Conservation (phyloP, 2,888 invertebrate genomes). For the Parnassius mnemosyne region DNA sequence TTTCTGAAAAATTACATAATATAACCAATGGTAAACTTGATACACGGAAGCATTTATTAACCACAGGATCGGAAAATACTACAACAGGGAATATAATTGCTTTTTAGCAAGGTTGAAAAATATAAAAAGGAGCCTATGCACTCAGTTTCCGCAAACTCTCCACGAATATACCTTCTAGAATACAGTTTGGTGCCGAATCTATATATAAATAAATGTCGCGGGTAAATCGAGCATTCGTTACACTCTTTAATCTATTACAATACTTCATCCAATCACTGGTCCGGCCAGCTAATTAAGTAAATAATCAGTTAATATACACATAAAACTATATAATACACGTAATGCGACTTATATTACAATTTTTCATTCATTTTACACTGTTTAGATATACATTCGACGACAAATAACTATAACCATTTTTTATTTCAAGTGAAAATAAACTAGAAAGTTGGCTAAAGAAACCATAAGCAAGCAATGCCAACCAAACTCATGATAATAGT, state of each 20-base stretch:
- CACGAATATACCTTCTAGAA: not conserved
- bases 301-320: constrained; percentile 51
- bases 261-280: constrained; percentile 42
- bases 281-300: constrained; percentile 54
- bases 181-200: not conserved
- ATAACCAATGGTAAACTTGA: no score
- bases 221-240: constrained; percentile 16
- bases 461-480: constrained; percentile 18
- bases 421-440: constrained; percentile 35
- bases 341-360: constrained; percentile 54
- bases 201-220: constrained; percentile 10
- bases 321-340: constrained; percentile 64
- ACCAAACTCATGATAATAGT: not conserved
- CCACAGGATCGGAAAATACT: no score
- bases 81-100: no score
- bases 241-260: constrained; percentile 10
- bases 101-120: no score
- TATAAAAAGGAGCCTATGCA: not conserved
- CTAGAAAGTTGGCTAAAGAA: constrained; percentile 38
- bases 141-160: constrained; percentile 1
- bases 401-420: constrained; percentile 29
- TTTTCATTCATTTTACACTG: constrained; percentile 35
- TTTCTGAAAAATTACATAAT: no score
- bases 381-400: constrained; percentile 37
- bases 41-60: no score